Evolutionary conservation across 1,140 invertebrate genomes (phyloP).

Genomic region (Neuroterus valhalla): DNA sequence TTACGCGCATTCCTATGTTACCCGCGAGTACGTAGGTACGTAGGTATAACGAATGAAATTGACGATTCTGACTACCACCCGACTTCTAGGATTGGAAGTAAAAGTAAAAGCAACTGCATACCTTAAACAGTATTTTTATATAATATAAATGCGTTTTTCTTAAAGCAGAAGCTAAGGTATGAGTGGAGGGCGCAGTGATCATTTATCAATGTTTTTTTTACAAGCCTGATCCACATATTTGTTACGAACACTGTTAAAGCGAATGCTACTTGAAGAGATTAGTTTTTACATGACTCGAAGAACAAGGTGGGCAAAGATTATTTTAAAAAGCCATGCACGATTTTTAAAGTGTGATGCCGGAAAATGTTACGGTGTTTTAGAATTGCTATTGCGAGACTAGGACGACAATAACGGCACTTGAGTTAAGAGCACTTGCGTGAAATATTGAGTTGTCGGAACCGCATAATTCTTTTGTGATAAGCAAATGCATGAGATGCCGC

Average conservation of each 20-base stretch:
- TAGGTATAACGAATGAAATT: neutral
- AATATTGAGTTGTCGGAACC: conserved; percentile 3
- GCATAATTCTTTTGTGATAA: conserved; percentile 26
- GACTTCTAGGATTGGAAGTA: conserved; percentile 7
- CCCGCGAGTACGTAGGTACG: neutral
- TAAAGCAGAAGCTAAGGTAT: conserved; percentile 9
- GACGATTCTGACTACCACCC: neutral
- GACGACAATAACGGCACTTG: conserved; percentile 10
- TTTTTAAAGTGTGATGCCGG: conserved; percentile 17
- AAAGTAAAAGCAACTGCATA: conserved; percentile 13
- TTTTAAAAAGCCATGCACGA: conserved; percentile 1
- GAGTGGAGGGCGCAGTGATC: conserved; percentile 12
- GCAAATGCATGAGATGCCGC: neutral
- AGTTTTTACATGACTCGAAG: neutral
- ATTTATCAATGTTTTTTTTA: conserved; percentile 4
- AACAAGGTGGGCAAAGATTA: neutral
- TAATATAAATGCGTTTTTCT: conserved; percentile 19
- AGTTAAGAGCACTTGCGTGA: neutral
- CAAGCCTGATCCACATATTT: conserved; percentile 7
- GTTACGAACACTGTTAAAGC: conserved; percentile 12
- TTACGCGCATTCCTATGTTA: conserved; percentile 10
- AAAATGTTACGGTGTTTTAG: neutral
- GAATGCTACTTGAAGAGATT: conserved; percentile 11
- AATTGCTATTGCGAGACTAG: conserved; percentile 11
- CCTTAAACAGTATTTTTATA: conserved; percentile 30